phyloP scores from a whole-genome alignment of 2,888 invertebrate genomes.

The Nymphalis urticae region DNA sequence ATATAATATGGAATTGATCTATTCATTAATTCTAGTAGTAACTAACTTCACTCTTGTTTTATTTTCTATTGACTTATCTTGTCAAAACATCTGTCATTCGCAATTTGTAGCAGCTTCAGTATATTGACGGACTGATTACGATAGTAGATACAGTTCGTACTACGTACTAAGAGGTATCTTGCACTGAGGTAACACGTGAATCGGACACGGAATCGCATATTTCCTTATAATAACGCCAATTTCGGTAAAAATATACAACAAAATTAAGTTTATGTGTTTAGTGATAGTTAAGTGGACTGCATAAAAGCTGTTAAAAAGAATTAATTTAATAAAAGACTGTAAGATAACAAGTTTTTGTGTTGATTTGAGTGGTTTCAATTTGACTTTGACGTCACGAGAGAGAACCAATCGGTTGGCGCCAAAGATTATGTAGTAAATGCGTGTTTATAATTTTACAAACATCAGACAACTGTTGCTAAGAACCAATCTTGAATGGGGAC shows the following conservation, averaged over 20 bases:
- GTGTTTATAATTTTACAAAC: constrained; percentile 59
- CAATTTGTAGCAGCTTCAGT: constrained; percentile 32
- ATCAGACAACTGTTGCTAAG: constrained; percentile 53
- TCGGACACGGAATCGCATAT: constrained; percentile 21
- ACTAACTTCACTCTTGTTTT: constrained; percentile 13
- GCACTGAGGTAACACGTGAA: constrained; percentile 25
- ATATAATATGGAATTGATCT: no score
- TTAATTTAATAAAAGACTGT: constrained; percentile 42
- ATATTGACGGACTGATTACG: constrained; percentile 35
- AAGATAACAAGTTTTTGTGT: constrained; percentile 58
- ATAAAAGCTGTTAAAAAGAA: constrained; percentile 27
- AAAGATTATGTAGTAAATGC: constrained; percentile 50
- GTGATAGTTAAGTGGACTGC: constrained; percentile 56
- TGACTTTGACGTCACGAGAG: constrained; percentile 75
- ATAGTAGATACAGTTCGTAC: not conserved
- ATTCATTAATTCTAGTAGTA: no score
- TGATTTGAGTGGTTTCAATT: constrained; percentile 60
- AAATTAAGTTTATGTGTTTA: constrained; percentile 21
- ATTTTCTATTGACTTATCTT: constrained; percentile 16
- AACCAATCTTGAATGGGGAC: constrained; percentile 60
- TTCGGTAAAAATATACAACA: constrained; percentile 33
- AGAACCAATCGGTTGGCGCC: constrained; percentile 68
- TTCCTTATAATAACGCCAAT: constrained; percentile 22
- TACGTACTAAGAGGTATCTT: constrained; percentile 13
- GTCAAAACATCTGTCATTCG: constrained; percentile 20